Percentiles rank a stretch among this genome's conserved stretches.
phyloP scores from a whole-genome alignment of 2,113 vertebrate genomes.

The Platycercus adscitus region DNA sequence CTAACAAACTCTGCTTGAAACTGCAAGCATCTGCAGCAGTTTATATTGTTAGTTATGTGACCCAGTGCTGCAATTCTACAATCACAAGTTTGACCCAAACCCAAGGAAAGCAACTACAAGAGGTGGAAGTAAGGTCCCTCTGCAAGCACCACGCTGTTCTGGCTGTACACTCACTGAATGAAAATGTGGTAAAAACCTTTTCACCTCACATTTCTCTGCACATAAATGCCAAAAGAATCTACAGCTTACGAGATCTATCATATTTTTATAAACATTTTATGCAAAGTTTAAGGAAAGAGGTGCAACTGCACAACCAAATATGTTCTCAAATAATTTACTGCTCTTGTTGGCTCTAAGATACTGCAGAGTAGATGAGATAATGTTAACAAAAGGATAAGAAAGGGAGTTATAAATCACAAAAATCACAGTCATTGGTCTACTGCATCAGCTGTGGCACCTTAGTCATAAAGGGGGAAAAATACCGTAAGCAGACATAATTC shows the following conservation, averaged over 20 bases:
- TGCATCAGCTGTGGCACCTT: not conserved
- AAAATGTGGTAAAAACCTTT: slow-evolving; percentile 14
- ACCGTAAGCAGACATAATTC: not conserved
- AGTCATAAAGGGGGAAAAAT: not conserved
- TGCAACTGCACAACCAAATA: accelerated
- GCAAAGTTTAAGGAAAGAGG: not conserved
- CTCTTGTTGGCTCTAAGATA: not conserved
- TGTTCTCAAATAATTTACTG: not conserved
- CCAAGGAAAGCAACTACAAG: slow-evolving; percentile 33
- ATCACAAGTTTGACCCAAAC: slow-evolving; percentile 35
- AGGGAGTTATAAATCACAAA: not conserved
- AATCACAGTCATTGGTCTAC: not conserved
- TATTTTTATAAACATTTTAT: not conserved
- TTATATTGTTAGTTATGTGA: slow-evolving; percentile 51
- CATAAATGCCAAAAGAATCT: not conserved
- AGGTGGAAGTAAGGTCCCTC: slow-evolving; percentile 13
- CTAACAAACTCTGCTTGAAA: slow-evolving; percentile 58
- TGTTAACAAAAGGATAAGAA: not conserved
- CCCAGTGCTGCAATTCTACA: slow-evolving; percentile 49
- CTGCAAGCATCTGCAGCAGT: slow-evolving; percentile 52
- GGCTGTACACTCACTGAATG: not conserved
- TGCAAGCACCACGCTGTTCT: slow-evolving; percentile 21
- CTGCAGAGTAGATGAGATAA: not conserved
- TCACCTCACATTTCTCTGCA: not conserved
- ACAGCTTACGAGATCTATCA: not conserved